Percentiles rank a stretch among this genome's conserved stretches.
These are phyloP conservation scores for Trachemys scripta DNA, from an alignment of 2,113 vertebrate genomes.

Conservation along the genomic window DNA sequence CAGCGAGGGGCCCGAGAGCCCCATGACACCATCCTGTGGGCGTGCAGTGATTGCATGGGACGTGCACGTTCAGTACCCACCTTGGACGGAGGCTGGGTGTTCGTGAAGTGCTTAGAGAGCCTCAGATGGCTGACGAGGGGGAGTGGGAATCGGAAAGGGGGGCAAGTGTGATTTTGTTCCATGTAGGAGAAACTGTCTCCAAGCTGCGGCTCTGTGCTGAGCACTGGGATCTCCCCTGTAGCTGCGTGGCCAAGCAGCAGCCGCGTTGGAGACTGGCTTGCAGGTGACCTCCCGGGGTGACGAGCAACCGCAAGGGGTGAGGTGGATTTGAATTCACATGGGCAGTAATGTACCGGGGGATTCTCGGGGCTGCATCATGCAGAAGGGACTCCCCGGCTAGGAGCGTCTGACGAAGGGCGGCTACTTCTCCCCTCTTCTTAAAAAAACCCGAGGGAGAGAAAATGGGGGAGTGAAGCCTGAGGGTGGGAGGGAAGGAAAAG, in stretches of 20 bases:
- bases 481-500: background rate
- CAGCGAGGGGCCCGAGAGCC: fast-evolving
- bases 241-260: background rate
- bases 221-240: background rate
- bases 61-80: background rate
- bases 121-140: background rate
- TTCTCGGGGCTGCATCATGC: background rate
- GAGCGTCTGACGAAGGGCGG: background rate
- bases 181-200: background rate
- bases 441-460: background rate
- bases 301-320: background rate
- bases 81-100: too few relatives aligned
- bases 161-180: background rate
- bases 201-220: too few relatives aligned
- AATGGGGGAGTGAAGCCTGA: too few relatives aligned
- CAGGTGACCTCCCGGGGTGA: background rate
- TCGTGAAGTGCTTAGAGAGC: too few relatives aligned
- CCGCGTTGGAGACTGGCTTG: background rate
- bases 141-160: background rate
- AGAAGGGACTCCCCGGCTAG: background rate
- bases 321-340: background rate
- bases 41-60: background rate
- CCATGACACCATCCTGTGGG: background rate
- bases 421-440: background rate
- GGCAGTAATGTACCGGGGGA: background rate